These are phyloP conservation scores for Drosophila rhopaloa DNA, from an alignment of 1,140 invertebrate species.

Conservation along the genomic window DNA sequence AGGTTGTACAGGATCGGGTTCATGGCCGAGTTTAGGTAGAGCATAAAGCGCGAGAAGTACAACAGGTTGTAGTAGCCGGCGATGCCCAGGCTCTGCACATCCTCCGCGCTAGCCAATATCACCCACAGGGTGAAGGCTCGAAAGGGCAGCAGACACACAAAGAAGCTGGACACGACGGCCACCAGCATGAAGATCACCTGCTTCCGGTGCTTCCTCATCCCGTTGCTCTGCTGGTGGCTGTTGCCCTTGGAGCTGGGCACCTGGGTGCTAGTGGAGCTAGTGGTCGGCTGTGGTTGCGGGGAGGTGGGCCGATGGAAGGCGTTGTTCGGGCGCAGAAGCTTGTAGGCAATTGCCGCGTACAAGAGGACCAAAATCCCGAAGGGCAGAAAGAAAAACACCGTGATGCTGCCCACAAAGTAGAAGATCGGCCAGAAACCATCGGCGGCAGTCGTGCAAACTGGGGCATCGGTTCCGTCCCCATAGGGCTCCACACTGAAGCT, in stretches of 20 bases:
- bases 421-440: conserved; percentile 89
- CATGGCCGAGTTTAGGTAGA: conserved; percentile 95
- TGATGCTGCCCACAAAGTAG: conserved; percentile 92
- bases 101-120: conserved; percentile 89
- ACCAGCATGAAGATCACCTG: conserved; percentile 94
- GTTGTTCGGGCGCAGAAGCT: conserved; percentile 86
- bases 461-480: conserved; percentile 88
- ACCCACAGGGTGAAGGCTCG: conserved; percentile 94
- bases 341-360: conserved; percentile 93
- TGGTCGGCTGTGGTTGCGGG: conserved; percentile 70
- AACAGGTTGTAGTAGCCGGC: conserved; percentile 94
- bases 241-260: conserved; percentile 53
- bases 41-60: conserved; percentile 93
- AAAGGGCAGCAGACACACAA: conserved; percentile 95
- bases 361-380: conserved; percentile 92
- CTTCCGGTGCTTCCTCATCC: conserved; percentile 87
- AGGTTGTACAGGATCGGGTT: conserved; percentile 96
- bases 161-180: conserved; percentile 95
- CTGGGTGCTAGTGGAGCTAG: not conserved
- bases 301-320: conserved; percentile 84
- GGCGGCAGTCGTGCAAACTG: conserved; percentile 90
- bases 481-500: conserved; percentile 89
- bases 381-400: conserved; percentile 93
- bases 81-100: conserved; percentile 88
- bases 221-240: conserved; percentile 77